Evolutionary conservation across 2,888 invertebrate species (phyloP), one percentile per base, ranked within the genome.

Genomic region (Molanna angustata): DNA sequence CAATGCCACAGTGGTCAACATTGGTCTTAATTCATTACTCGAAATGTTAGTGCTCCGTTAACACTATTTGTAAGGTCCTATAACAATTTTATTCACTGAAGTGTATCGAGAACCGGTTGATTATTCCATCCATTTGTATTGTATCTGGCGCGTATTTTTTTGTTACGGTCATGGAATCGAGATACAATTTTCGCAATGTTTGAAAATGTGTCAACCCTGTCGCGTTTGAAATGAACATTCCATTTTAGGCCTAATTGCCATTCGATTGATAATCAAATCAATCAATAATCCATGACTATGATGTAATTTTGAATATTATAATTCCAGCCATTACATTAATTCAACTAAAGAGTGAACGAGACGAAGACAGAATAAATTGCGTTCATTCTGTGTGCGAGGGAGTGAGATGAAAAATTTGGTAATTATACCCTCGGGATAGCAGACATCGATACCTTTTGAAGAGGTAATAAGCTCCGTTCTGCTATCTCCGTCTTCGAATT

Each of bases 191-290:
- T n/a, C n/a, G n/a, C n/a, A n/a, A n/a, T n/a, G n/a, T n/a, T n/a
- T n/a, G n/a, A n/a, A n/a, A n/a, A n/a, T n/a, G n/a, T n/a, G n/a
- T n/a, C n/a, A 19, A 21, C 46, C 14, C n/a, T 20, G 14, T 46
- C n/a, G n/a, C n/a, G n/a, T n/a, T n/a, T 20, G 41, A 44, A 16
- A 27, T 11, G 21, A 46, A 45, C 40, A 49, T 49, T 51, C 37
- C 44, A 47, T 51, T 51, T 27, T 17, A 51, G 21, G 33, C 18
- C 20, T 52, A 57, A 57, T 54, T 54, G 47, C 40, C 45, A 39
- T 49, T 43, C 37, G 51, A 57, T 57, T 51, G 57, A 57, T 57
- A 52, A 50, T 44, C 43, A 22, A 49, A 50, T 27, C 53, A 48
- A 50, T 56, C 56, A 56, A 50, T 56, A 49, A 41, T 40, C 49